Percentiles rank a stretch among this genome's conserved stretches.
phyloP scores from a whole-genome alignment of 1,140 invertebrate species.

The Sitophilus oryzae region DNA sequence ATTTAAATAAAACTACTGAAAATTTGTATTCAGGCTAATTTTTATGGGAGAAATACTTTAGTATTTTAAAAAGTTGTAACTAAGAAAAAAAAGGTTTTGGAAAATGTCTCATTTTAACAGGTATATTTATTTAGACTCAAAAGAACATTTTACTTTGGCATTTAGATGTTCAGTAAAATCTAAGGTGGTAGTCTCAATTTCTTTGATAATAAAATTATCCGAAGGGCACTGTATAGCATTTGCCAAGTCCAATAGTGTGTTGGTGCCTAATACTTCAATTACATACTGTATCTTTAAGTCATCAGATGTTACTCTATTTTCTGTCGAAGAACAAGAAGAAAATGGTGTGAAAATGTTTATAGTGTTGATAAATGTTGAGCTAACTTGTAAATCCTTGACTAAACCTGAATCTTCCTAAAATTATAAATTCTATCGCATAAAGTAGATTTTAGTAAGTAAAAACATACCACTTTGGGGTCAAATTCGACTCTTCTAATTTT shows the following conservation, averaged over 20 bases:
- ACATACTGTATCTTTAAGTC: conserved; percentile 41
- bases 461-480: not conserved
- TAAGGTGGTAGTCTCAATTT: conserved; percentile 49
- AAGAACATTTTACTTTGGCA: conserved; percentile 45
- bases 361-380: conserved; percentile 38
- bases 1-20: too few relatives aligned
- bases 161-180: conserved; percentile 29
- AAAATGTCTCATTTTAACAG: conserved; percentile 10
- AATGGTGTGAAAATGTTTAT: conserved; percentile 43
- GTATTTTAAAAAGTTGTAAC: too few relatives aligned
- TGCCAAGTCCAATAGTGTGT: conserved; percentile 52
- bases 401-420: conserved; percentile 1
- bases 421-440: conserved; percentile 4
- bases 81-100: not conserved
- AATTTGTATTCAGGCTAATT: not conserved
- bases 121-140: conserved; percentile 8
- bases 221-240: conserved; percentile 54
- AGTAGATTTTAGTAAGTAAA: not conserved
- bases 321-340: conserved; percentile 31
- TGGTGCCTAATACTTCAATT: conserved; percentile 49
- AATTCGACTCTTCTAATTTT: not conserved
- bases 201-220: conserved; percentile 49
- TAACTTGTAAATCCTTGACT: conserved; percentile 29
- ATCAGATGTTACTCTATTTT: conserved; percentile 13
- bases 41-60: too few relatives aligned